Base-by-base conservation (phyloP, 2,797 vertebrate species). In the Ptychobarbus kaznakovi region DNA sequence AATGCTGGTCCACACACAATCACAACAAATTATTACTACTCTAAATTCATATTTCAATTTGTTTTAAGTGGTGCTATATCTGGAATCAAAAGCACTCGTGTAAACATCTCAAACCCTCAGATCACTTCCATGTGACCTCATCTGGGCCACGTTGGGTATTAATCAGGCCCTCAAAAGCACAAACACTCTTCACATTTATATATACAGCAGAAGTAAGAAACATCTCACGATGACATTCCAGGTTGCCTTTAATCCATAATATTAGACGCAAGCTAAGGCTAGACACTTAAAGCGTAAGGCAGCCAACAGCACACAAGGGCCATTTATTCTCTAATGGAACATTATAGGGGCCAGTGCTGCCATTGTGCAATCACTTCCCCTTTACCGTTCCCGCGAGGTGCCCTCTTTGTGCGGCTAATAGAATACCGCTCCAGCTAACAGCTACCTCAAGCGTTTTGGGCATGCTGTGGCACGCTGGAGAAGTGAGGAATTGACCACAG, bases 181-280 rank as follows among this genome's bases (percentile, higher is more conserved):
- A 80, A 83, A 86, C 66, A 79, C 91, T 90, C 81, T 83, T 76
- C 68, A 1, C 44, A 53, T 90, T 90, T 93, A 95, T 93, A 94
- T 94, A 94, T 93, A 94, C 89, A 35, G 49, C 10, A 65, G 78
- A 46, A 32, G 32, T 90, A 72, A 88, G 46, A 74, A 28, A 87
- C 86, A 68, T 28, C 83, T 90, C 87, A 65, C 87, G 89, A 80
- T 90, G 87, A 88, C 51, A 61, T 56, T 74, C 35, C 58, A 38
- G 61, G 42, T 28, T 35, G 44, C 28, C 15, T 49, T 65, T 84
- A 84, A 86, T 38, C 38, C 22, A 49, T 12, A 66, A 72, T 44
- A 82, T 53, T 51, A 18, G 22, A 56, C 7, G 0, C 12, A 69
- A 56, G 65, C 38, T 70, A 73, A 89, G 83, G 15, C 58, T 9